Percentiles rank a stretch among this genome's conserved stretches.
Evolutionary conservation across 2,113 vertebrate genomes (phyloP).

Genomic region (Girardinichthys multiradiatus): DNA sequence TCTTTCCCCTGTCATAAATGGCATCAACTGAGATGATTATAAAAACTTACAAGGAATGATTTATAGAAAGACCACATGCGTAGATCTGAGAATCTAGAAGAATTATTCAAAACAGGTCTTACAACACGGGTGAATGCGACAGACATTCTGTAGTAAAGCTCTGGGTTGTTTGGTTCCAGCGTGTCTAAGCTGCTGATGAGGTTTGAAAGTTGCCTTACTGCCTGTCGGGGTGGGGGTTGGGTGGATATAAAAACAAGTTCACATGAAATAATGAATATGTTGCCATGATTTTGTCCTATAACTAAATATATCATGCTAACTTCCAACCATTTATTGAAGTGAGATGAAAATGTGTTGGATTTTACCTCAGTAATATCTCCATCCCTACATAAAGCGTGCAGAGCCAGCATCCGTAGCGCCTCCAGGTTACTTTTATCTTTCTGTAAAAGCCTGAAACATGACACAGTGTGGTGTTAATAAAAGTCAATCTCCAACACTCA

Average conservation of each 20-base stretch:
- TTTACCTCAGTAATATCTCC: slow-evolving; percentile 89
- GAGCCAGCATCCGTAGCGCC: slow-evolving; percentile 88
- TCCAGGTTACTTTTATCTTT: slow-evolving; percentile 91
- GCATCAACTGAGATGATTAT: too few species aligned
- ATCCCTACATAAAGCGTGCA: slow-evolving; percentile 91
- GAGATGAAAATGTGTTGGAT: slow-evolving; percentile 19
- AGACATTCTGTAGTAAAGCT: slow-evolving; percentile 88
- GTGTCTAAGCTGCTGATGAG: slow-evolving; percentile 84
- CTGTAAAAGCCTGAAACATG: slow-evolving; percentile 87
- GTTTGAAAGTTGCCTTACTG: slow-evolving; percentile 84
- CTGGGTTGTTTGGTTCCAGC: slow-evolving; percentile 88
- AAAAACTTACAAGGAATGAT: not conserved
- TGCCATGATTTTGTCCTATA: not conserved
- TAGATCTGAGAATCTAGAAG: not conserved
- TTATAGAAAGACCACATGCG: not conserved
- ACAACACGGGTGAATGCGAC: slow-evolving; percentile 92
- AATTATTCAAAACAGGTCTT: slow-evolving; percentile 61
- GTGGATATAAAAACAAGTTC: slow-evolving; percentile 27
- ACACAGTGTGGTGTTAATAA: slow-evolving; percentile 51
- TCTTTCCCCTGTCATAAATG: too few species aligned
- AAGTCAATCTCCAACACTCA: slow-evolving; percentile 47
- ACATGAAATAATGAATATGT: slow-evolving; percentile 2
- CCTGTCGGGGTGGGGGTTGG: slow-evolving; percentile 79
- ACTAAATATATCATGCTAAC: not conserved
- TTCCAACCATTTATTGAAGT: not conserved